These are phyloP conservation scores for Incurvaria masculella DNA, from an alignment of 2,888 invertebrate species.

Conservation along the genomic window DNA sequence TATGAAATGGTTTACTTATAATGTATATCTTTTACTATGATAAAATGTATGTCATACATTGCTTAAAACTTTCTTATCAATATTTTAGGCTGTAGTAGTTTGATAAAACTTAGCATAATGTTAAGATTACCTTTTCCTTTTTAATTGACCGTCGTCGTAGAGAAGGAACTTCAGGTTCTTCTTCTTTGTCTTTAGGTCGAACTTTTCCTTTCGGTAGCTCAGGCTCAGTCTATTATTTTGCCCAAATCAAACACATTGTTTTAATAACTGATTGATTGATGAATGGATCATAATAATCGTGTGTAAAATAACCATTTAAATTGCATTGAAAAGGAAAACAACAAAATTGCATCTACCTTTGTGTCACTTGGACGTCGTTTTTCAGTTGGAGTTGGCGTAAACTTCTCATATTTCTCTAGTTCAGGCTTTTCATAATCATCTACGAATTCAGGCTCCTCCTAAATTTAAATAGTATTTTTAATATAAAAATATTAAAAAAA, in stretches of 20 bases:
- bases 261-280: too few relatives aligned
- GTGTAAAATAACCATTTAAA: background rate
- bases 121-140: slow-evolving; percentile 40
- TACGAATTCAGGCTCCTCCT: slow-evolving; percentile 16
- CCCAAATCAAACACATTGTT: too few relatives aligned
- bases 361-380: slow-evolving; percentile 39
- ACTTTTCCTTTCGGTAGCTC: slow-evolving; percentile 49
- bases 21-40: too few relatives aligned
- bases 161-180: slow-evolving; percentile 40
- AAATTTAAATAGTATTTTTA: background rate
- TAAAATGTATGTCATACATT: too few relatives aligned
- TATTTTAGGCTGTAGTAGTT: too few relatives aligned
- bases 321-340: background rate
- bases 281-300: too few relatives aligned
- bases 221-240: slow-evolving; percentile 47
- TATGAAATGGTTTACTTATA: too few relatives aligned
- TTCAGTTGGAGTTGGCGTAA: slow-evolving; percentile 26
- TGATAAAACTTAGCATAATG: too few relatives aligned
- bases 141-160: slow-evolving; percentile 41
- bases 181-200: slow-evolving; percentile 43
- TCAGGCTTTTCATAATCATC: slow-evolving; percentile 17
- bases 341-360: slow-evolving; percentile 28
- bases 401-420: slow-evolving; percentile 18
- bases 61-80: too few relatives aligned
- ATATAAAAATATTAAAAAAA: background rate